These are phyloP conservation scores for Ischnura elegans DNA, from an alignment of 2,888 invertebrate species.

Conservation along the genomic window DNA sequence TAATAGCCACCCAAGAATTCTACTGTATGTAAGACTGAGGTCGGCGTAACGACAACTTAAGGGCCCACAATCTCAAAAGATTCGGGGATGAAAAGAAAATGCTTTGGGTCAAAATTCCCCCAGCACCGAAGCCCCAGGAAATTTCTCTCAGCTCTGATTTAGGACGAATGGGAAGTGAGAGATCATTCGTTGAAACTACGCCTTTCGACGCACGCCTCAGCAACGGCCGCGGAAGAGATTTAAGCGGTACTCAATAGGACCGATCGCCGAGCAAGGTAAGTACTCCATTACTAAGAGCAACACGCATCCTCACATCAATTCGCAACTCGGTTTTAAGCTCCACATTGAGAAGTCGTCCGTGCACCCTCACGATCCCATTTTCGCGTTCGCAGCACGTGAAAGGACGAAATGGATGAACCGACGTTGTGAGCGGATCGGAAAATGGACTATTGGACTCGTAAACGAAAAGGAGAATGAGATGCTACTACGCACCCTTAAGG, in stretches of 20 bases:
- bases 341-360: background rate
- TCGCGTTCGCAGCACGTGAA: background rate
- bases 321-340: background rate
- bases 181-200: background rate
- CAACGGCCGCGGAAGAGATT: background rate
- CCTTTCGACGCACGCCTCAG: background rate
- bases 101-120: background rate
- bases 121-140: background rate
- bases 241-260: background rate
- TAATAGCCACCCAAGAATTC: no score
- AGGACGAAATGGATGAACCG: background rate
- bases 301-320: background rate
- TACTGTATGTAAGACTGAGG: no score
- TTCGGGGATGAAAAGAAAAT: background rate
- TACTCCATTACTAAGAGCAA: background rate
- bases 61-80: no score
- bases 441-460: conserved; percentile 1
- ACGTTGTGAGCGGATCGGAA: background rate
- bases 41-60: no score
- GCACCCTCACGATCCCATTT: background rate
- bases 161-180: background rate
- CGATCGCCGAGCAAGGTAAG: background rate
- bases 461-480: no score
- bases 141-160: background rate
- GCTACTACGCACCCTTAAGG: no score